Conservation (phyloP, 92 coral and sea anemone species). For the Isaurus tuberculatus region DNA sequence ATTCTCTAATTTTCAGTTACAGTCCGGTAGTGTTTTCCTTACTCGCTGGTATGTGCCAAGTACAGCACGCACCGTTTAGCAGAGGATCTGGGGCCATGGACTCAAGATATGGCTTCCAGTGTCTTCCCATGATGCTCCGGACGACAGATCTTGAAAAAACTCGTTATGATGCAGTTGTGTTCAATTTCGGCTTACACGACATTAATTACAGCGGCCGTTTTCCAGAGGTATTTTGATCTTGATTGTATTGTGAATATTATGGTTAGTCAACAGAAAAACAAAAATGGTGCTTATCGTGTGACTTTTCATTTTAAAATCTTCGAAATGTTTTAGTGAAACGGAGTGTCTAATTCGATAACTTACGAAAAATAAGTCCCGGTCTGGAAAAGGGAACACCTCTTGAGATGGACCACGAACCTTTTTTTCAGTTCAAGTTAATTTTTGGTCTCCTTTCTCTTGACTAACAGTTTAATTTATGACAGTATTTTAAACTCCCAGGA, state of each 20-base stretch:
- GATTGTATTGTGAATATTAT: background rate
- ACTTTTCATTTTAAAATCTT: too few relatives aligned
- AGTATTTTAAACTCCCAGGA: too few relatives aligned
- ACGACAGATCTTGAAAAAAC: conserved; percentile 82
- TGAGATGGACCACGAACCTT: too few relatives aligned
- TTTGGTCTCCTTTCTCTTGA: too few relatives aligned
- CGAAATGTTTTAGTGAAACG: too few relatives aligned
- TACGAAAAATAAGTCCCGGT: too few relatives aligned
- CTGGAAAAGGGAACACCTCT: too few relatives aligned
- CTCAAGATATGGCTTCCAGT: conserved; percentile 78
- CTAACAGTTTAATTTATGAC: too few relatives aligned
- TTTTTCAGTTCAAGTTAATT: too few relatives aligned
- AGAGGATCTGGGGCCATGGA: conserved; percentile 89
- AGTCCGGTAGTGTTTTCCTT: conserved; percentile 57
- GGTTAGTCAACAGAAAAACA: too few relatives aligned
- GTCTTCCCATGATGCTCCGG: conserved; percentile 81
- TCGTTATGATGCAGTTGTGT: conserved; percentile 82
- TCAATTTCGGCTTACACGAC: conserved; percentile 95
- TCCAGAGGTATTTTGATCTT: conserved; percentile 70
- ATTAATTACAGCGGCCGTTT: conserved; percentile 78
- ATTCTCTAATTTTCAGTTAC: conserved; percentile 56
- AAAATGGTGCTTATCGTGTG: too few relatives aligned
- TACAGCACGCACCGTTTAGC: conserved; percentile 91
- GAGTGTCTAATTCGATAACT: too few relatives aligned
- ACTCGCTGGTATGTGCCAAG: conserved; percentile 80